Evolutionary conservation across 1,140 invertebrate species (phyloP), one percentile per base, ranked within the genome.

Genomic region (Batillaria attramentaria): DNA sequence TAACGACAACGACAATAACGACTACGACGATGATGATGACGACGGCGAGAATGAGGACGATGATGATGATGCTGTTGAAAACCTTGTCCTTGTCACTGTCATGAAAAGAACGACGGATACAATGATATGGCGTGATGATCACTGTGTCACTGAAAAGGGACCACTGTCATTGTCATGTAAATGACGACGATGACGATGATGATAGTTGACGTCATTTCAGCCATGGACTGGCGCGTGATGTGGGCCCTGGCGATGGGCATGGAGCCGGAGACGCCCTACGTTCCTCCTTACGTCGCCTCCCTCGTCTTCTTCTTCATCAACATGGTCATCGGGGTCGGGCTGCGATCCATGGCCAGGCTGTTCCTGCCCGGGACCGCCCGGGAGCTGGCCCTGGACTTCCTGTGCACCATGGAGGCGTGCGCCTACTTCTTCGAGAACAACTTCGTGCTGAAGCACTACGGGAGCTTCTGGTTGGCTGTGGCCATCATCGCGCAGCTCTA

Each of bases 381-480:
- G n/a, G 75, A 70, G 3, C 76, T 37, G 20, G 81, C 85, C 16
- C 79, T 83, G 16, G 87, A 87, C 54, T 89, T 89, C 69, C 35
- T 86, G 18, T 80, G 86, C 0, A 89, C 88, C 2, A 82, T 86
- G 79, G 87, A 88, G 81, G 86, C 86, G 73, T 89, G 88, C 76
- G 87, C 88, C 6, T 88, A 87, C 74, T 88, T 88, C 70, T 88
- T 87, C 73, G 88, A 89, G 72, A 89, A 89, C 70, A 88, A 87
- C 57, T 87, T 87, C 69, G 86, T 89, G 13, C 83, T 87, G n/a
- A 87, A 87, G 74, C 78, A 88, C 72, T 89, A 85, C 69, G 88
- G 88, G 3, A 76, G 79, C 31, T 18, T 85, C 3, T 87, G 86
- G 83, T 79, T 89, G 31, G 86, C 84, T n/a, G 70, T 86, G 20